Evolutionary conservation across 2,888 invertebrate species (phyloP), one percentile per base, ranked within the genome.

Genomic region (Candidula unifasciata): DNA sequence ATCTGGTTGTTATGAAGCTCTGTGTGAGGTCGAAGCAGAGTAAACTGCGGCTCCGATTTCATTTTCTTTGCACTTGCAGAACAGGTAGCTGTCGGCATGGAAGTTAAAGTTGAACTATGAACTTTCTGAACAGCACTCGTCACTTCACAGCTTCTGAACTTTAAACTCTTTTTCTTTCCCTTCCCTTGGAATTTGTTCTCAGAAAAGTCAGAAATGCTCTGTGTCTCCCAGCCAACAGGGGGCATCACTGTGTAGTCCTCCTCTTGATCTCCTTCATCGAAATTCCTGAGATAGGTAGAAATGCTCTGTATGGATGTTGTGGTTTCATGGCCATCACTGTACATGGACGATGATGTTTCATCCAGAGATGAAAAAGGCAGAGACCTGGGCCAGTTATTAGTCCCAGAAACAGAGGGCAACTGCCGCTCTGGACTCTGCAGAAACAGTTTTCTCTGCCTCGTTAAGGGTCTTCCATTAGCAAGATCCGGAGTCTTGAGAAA

Each of bases 1-100:
- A 85, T 85, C 76, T 85, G 85, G 57, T 81, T 81, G 60, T 73
- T 81, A 24, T 69, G 81, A 33, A 85, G 54, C 35, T 85, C 85
- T 69, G 85, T 71, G 44, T 85, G 81, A n/a, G 85, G 85, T n/a
- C 81, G 52, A 1, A 85, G 66, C 24, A 85, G 74, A 6, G 85
- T 85, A 60, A 85, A 85, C 52, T 85, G 85, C 13, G 85, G 85
- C 37, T 85, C 85, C 16, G 54, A 35, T 57, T 80, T 81, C 1
- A 24, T 3, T 54, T 81, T 85, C 37, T 85, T 85, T 10, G 37
- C 6, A 60, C 79, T 35, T 0, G 54, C 5, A 18, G 24, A 27
- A 74, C 30, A 54, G 16, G 54, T 3, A 30, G 30, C 30, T 18
- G 18, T 0, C 3, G 54, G 54, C 52, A 30, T 52, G 27, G 54